Conservation (phyloP, 2,888 invertebrate genomes). For the Drosophila falleni region DNA sequence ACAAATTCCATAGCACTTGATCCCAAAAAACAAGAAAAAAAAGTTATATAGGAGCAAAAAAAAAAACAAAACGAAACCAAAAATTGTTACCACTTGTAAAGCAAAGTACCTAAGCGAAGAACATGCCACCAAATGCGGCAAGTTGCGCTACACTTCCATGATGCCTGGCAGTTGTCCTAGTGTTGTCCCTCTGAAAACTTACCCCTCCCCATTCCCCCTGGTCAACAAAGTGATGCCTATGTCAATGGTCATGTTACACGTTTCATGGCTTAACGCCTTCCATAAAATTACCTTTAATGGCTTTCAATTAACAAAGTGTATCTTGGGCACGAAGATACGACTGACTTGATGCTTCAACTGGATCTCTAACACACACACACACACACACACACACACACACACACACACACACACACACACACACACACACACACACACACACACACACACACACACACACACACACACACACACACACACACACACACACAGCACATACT, state of each 20-base stretch:
- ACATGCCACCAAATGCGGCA: conserved; percentile 60
- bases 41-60: conserved; percentile 1
- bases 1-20: conserved; percentile 75
- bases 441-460: conserved; percentile 11
- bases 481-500: conserved; percentile 2
- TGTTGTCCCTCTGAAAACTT: conserved; percentile 1
- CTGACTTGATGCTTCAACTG: conserved; percentile 10
- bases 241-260: conserved; percentile 84
- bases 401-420: conserved; percentile 1
- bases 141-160: conserved; percentile 59
- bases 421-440: conserved; percentile 3
- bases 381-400: conserved; percentile 12
- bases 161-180: conserved; percentile 40
- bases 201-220: neutral
- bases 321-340: conserved; percentile 76
- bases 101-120: conserved; percentile 55
- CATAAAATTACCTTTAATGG: conserved; percentile 86
- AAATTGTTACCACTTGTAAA: conserved; percentile 70
- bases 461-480: conserved; percentile 9
- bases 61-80: conserved; percentile 13
- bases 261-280: conserved; percentile 86
- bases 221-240: conserved; percentile 49
- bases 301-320: conserved; percentile 85
- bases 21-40: conserved; percentile 1
- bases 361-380: conserved; percentile 8